Evolutionary conservation across 2,113 vertebrate genomes (phyloP), one percentile per base, ranked within the genome.

Genomic region (Pandion haliaetus): DNA sequence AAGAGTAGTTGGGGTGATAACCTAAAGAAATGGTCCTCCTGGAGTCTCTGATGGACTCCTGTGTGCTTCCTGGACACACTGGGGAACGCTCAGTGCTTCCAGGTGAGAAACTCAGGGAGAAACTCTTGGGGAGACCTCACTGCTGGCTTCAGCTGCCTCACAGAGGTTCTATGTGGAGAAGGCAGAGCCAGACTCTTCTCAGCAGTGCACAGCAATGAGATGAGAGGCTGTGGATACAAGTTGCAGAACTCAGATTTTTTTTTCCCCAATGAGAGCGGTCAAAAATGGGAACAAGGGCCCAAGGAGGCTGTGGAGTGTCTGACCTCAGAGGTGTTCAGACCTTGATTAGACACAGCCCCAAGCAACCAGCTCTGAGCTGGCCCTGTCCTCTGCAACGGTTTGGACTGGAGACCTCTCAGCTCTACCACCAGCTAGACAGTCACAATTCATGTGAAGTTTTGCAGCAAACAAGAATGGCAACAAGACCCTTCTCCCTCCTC

Each of bases 401-500:
- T 70, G 84, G 6, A 26, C 20, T 50, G 21, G 17, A 81, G 15
- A 63, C 16, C 28, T 78, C 50, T 23, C 11, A 54, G 18, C 16
- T 57, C 8, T 45, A 23, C 38, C 42, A 57, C 24, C 8, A 9
- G 7, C 34, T 40, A 34, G 72, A 58, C 12, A 24, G 12, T 38
- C 61, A 71, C 16, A 32, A 1, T 71, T 82, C 77, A 36, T 50
- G 26, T 32, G 31, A 79, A 82, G 11, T 40, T 85, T 71, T 72
- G 38, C 17, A 62, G 62, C 16, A 85, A 77, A 31, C 10, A 65
- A 89, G 26, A 76, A 67, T 11, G 21, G 8, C 24, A 91, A 73
- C 3, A 55, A 40, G 32, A 70, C 9, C 0, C 0, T 19, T 84
- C 24, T 72, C 12, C 7, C 11, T 62, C 4, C 25, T 76, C 29